Evolutionary conservation across 2,113 vertebrate genomes (phyloP), one percentile per base, ranked within the genome.

Genomic region (Antennarius striatus): DNA sequence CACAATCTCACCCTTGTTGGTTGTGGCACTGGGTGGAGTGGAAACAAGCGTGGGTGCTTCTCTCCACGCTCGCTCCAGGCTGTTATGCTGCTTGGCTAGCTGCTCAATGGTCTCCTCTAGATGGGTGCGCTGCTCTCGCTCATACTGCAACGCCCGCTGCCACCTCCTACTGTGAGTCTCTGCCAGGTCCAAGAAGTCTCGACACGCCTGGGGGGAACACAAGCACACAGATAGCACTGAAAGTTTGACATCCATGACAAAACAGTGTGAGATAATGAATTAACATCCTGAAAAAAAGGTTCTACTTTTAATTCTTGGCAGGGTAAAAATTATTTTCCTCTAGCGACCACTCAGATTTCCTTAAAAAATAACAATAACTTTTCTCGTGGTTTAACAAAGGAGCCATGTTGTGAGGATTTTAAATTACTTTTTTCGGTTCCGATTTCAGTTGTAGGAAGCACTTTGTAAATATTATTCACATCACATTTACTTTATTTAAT

Each of bases 41-140:
- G 93, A 55, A 17, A 90, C 50, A 32, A 93, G 93, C n/a, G 94
- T 84, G 0, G 97, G 94, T 0, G 93, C 93, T 14, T 94, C 93
- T 4, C 95, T 94, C 92, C 97, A 98, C 90, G 98, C 98, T 2
- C 95, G 88, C 83, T 99, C 98, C 79, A 99, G 92, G 91, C 94
- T 98, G 93, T 99, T 99, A 91, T 99, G 97, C 88, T 99, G 97
- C 81, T 97, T 98, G 87, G 98, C 98, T 82, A 99, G 52, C 90
- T 98, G 97, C 90, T 98, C 98, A 9, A 99, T 97, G 81, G 98
- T 98, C 85, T 99, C 96, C 84, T 99, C 98, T 86, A 99, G 93
- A 55, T 95, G 96, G 70, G 92, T 86, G 0, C 98, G 90, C 89
- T 98, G 98, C 87, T 99, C 98, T 29, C 96, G 94, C 91, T 99